Evolutionary conservation across 2,888 invertebrate species (phyloP), one percentile per base, ranked within the genome.

Genomic region (Cephonodes hylas): DNA sequence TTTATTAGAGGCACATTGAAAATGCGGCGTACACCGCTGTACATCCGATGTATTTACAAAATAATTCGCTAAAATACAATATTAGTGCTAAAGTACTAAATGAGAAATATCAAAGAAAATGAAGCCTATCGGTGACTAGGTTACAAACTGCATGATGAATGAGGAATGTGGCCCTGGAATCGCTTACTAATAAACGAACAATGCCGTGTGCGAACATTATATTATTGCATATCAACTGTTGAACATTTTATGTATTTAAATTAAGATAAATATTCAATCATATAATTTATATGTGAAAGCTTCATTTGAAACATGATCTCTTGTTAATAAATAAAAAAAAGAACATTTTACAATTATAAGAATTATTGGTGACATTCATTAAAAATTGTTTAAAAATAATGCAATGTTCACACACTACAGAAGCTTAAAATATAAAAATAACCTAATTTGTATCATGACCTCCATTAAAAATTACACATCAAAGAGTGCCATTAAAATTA

Each of bases 1-100:
- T 79, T 82, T 86, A 86, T 88, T 90, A 86, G 90, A 91, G 91
- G 91, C 91, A 91, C 91, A 89, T 90, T 84, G 79, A 89, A 80
- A 62, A 64, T 66, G 66, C 82, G 84, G 83, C 80, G 77, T 67
- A 66, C 68, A 66, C 83, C 84, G 76, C 76, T 81, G 68, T 76
- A 80, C 70, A 77, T 67, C 31, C 44, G 38, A 67, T 59, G 65
- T 78, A 79, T 75, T 71, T 83, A 81, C 82, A 81, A 77, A 77
- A 65, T 58, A 66, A 71, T 61, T 56, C 62, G 62, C 42, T 34
- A 31, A 59, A 18, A 45, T 46, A 61, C 34, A 62, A 68, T 61
- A 74, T 79, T 79, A 83, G 82, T 81, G 81, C 74, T 81, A 71
- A 69, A 63, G 78, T 68, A 73, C 77, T 68, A 67, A 64, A 74